Conservation (phyloP, 2,797 vertebrate species). For the Melanotaenia parkinsoni region DNA sequence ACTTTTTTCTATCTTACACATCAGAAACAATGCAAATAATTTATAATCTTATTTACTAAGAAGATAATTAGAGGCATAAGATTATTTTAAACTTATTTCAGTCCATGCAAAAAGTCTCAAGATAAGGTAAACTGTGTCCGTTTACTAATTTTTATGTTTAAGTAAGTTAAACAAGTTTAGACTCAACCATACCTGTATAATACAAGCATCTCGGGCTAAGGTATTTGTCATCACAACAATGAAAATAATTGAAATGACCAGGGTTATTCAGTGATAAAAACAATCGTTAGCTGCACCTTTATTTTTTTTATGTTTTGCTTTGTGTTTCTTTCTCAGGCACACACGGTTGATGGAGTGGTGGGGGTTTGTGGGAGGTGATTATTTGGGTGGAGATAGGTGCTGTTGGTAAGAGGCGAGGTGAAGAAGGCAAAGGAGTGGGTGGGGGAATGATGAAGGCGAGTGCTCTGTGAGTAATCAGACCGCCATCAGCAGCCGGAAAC, state of each 20-base stretch:
- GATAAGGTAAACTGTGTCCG: background rate
- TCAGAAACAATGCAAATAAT: background rate
- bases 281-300: background rate
- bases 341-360: conserved; percentile 41
- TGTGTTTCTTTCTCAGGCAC: conserved; percentile 27
- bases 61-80: background rate
- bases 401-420: conserved; percentile 57
- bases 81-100: background rate
- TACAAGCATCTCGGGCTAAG: background rate
- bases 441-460: conserved; percentile 64
- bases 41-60: background rate
- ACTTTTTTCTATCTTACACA: background rate
- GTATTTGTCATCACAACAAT: background rate
- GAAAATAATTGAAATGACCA: background rate
- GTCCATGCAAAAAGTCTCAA: background rate
- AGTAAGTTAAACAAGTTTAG: background rate
- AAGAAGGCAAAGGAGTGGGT: conserved; percentile 41
- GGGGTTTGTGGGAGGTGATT: conserved; percentile 57
- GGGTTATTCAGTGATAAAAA: background rate
- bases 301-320: background rate
- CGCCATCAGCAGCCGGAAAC: conserved; percentile 56
- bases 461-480: conserved; percentile 80
- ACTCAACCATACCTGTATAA: background rate
- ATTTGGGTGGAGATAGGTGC: conserved; percentile 49
- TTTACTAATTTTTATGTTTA: background rate